phyloP scores from a whole-genome alignment of 2,888 invertebrate genomes.

The Amiota minor region DNA sequence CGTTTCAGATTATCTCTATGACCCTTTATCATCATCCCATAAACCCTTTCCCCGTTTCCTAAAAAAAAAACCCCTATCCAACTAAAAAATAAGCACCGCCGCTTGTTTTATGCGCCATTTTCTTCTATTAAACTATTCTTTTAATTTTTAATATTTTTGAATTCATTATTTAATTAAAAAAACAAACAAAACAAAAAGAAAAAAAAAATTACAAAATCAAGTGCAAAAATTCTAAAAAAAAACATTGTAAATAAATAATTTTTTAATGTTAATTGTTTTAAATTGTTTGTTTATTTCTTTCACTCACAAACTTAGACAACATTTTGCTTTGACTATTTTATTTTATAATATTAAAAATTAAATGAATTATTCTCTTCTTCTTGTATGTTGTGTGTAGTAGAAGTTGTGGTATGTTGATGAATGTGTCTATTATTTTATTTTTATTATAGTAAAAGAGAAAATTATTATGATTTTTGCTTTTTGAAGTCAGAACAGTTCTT shows the following conservation, averaged over 20 bases:
- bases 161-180: neutral
- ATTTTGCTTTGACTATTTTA: no score
- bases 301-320: neutral
- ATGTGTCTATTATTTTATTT: neutral
- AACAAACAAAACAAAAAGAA: neutral
- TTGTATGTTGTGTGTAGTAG: conserved; percentile 29
- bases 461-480: conserved; percentile 8
- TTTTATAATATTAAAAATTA: no score
- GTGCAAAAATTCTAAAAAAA: conserved; percentile 13
- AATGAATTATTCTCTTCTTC: neutral
- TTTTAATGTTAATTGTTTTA: conserved; percentile 28
- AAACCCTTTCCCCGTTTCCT: no score
- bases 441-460: conserved; percentile 9
- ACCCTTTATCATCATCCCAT: no score
- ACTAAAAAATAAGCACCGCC: no score
- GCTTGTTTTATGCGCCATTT: no score
- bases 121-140: no score
- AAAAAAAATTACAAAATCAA: neutral
- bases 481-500: conserved; percentile 8
- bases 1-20: neutral
- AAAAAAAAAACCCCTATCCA: no score
- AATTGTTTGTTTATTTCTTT: neutral
- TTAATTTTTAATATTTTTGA: neutral
- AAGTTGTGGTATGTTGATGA: conserved; percentile 20
- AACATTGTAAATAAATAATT: conserved; percentile 30